A percentile compares a stretch with the other conserved stretches of the same genome.
phyloP scores from a whole-genome alignment of 2,888 invertebrate genomes.

The Tinea semifulvella region DNA sequence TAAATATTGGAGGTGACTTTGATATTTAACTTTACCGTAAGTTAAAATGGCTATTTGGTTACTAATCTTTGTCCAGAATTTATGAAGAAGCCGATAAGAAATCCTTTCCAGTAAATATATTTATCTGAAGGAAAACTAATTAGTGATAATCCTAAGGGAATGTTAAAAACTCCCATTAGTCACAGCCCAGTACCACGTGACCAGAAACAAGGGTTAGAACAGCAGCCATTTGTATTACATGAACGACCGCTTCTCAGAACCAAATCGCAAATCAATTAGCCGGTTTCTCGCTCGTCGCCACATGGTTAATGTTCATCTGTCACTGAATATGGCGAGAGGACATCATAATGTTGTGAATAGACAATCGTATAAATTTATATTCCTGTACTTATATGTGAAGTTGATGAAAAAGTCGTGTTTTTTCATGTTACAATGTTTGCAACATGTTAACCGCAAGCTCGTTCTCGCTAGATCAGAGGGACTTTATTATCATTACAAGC shows the following conservation, averaged over 20 bases:
- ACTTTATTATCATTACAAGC: constrained; percentile 3
- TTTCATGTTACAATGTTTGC: neutral
- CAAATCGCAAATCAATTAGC: constrained; percentile 34
- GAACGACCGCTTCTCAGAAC: constrained; percentile 19
- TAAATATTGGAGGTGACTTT: too few relatives aligned
- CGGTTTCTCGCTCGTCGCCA: constrained; percentile 11
- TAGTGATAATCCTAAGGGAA: neutral
- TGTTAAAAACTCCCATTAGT: constrained; percentile 2
- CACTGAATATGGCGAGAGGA: constrained; percentile 12
- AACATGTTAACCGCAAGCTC: neutral
- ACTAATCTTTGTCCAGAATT: neutral
- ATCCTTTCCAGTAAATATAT: neutral
- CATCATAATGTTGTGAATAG: constrained; percentile 6
- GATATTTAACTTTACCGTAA: too few relatives aligned
- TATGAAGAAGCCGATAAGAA: neutral
- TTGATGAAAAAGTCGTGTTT: neutral
- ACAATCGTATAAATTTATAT: constrained; percentile 8
- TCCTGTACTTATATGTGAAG: neutral
- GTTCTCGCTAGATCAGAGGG: neutral
- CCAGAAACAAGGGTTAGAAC: constrained; percentile 1
- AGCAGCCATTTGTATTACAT: constrained; percentile 5
- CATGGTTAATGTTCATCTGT: constrained; percentile 12
- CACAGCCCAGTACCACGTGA: neutral
- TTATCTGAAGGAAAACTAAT: neutral
- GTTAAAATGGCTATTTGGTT: neutral